Evolutionary conservation across 2,797 vertebrate species (phyloP), one percentile per base, ranked within the genome.

Genomic region (Tokudaia muenninki): DNA sequence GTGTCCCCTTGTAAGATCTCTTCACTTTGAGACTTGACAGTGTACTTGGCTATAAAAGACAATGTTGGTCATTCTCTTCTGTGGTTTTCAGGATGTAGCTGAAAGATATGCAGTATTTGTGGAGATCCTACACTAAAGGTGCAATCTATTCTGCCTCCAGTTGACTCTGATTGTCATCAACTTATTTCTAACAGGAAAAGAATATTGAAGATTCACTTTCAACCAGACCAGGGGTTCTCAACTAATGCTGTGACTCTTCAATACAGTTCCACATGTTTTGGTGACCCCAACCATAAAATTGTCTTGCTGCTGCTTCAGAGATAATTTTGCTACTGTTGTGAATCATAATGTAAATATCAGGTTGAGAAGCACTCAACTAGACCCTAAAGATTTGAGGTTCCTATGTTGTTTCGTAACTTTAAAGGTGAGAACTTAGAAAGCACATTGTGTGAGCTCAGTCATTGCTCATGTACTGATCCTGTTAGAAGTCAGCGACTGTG

Each of bases 31-130:
- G 77, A 87, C 59, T 65, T 94, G 94, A 94, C 4, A 21, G 10
- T 90, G 17, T n/a, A 78, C 29, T 84, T 96, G 72, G 31, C 55
- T 92, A 37, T 93, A 96, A 93, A 84, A 86, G 83, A 75, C 90
- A 63, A 95, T 91, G 91, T 90, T 72, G 7, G 0, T 67, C 31
- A 92, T 74, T 94, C 94, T 95, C 92, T 81, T 86, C 0, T 90
- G 63, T 94, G 83, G 67, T 94, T 83, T 12, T 97, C 75, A 96
- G 91, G 82, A 47, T 63, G 55, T 70, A 97, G 79, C 78, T 95
- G 93, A 92, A 95, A 84, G 92, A 96, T 96, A 21, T 89, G 91
- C 88, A 89, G 44, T 70, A 94, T 95, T 96, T 96, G 87, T 92
- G 83, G 87, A 59, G 26, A 80, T 95, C 89, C 59, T 52, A 12